phyloP scores from a whole-genome alignment of 2,797 vertebrate genomes.

The Nyctalus aviator region DNA sequence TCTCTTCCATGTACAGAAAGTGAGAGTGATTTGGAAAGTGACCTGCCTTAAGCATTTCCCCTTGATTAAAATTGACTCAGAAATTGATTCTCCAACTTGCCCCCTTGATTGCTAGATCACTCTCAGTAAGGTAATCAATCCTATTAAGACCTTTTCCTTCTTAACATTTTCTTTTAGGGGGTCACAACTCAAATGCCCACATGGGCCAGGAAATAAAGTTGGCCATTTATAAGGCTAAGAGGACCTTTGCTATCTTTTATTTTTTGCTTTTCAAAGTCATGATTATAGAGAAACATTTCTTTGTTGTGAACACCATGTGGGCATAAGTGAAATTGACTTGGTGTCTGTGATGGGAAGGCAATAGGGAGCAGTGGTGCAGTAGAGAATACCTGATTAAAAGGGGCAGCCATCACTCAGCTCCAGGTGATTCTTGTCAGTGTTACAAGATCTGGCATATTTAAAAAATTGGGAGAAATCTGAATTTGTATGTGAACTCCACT shows the following conservation, averaged over 20 bases:
- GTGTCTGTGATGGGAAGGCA: background rate
- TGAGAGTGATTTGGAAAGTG: background rate
- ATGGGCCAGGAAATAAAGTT: background rate
- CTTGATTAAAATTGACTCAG: background rate
- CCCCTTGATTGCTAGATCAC: background rate
- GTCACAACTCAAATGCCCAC: background rate
- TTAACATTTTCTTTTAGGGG: slow-evolving; percentile 21
- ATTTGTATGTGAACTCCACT: slow-evolving; percentile 28
- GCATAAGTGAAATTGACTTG: background rate
- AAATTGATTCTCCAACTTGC: background rate
- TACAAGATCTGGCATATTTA: background rate
- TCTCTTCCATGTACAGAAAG: background rate
- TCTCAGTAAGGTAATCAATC: background rate
- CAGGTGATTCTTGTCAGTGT: background rate
- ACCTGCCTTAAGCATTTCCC: background rate
- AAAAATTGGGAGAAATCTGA: slow-evolving; percentile 43
- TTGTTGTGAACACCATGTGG: background rate
- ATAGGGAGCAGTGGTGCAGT: background rate
- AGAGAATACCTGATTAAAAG: background rate
- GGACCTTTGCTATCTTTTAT: slow-evolving; percentile 8
- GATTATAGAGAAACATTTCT: slow-evolving; percentile 1
- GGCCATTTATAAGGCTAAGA: background rate
- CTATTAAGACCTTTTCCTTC: background rate
- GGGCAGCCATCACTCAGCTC: background rate
- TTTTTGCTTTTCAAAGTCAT: slow-evolving; percentile 22